phyloP scores from a whole-genome alignment of 2,113 vertebrate species.

The Chlorocebus sabaeus region DNA sequence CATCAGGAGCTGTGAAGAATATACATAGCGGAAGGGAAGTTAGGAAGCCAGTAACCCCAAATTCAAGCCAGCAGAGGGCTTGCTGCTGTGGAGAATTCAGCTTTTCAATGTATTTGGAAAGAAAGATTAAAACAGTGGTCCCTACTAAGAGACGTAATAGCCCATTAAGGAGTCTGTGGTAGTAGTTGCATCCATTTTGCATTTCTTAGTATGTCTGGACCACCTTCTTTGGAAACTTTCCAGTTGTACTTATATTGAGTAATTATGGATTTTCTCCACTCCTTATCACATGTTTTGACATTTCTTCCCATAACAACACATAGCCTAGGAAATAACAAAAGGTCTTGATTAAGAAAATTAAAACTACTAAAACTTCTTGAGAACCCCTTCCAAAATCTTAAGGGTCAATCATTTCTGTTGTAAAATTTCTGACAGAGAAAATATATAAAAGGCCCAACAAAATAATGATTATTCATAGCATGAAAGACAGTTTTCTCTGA shows the following conservation, averaged over 20 bases:
- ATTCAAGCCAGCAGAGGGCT: neutral
- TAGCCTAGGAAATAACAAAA: neutral
- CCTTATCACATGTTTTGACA: neutral
- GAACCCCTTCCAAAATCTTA: neutral
- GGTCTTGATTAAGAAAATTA: neutral
- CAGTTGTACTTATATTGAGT: neutral
- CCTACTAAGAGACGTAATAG: neutral
- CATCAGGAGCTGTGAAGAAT: neutral
- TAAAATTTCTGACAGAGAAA: conserved; percentile 43
- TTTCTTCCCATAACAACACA: neutral
- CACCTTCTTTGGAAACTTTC: neutral
- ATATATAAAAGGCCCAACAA: neutral
- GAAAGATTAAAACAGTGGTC: neutral
- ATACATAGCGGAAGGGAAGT: neutral
- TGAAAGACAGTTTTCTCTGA: conserved; percentile 52
- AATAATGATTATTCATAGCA: neutral
- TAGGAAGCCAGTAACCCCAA: neutral
- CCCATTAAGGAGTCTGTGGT: neutral
- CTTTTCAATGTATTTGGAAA: neutral
- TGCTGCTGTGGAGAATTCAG: neutral
- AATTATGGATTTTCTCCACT: neutral
- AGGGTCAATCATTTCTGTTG: neutral
- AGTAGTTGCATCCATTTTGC: neutral
- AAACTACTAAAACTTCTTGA: neutral
- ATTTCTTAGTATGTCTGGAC: neutral